Percentiles rank a stretch among this genome's conserved stretches.
Evolutionary conservation across 37 sponge, comb jelly and placozoan species (phyloP).

Genomic region (Hexactinellida sp.): DNA sequence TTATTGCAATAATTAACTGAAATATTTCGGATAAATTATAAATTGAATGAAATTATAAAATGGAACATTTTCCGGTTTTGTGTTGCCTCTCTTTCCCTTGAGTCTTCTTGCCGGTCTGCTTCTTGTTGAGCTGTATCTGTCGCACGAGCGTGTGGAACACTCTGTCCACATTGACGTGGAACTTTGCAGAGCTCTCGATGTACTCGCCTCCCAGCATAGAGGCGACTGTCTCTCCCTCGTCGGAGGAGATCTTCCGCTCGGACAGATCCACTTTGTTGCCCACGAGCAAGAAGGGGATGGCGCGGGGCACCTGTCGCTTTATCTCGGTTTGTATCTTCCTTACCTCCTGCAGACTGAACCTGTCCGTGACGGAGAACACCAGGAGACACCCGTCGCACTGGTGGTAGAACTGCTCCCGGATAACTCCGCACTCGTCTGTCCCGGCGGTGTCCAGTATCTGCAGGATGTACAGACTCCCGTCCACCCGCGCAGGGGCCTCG

Average conservation of each 20-base stretch:
- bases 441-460: neutral
- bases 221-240: constrained; percentile 18
- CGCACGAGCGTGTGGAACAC: constrained; percentile 1
- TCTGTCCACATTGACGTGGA: constrained; percentile 1
- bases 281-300: neutral
- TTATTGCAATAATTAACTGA: no score
- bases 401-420: constrained; percentile 8
- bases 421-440: neutral
- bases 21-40: no score
- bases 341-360: neutral
- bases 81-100: neutral
- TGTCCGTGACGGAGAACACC: neutral
- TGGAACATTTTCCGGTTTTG: neutral
- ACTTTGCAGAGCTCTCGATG: neutral
- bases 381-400: neutral
- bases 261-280: constrained; percentile 8
- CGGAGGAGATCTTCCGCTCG: neutral
- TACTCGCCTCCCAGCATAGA: neutral
- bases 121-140: neutral
- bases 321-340: neutral
- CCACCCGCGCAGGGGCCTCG: neutral
- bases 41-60: neutral
- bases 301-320: neutral
- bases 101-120: neutral
- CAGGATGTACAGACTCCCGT: neutral